Evolutionary conservation across 2,888 invertebrate species (phyloP).

Genomic region (Cheilosia vulpina): DNA sequence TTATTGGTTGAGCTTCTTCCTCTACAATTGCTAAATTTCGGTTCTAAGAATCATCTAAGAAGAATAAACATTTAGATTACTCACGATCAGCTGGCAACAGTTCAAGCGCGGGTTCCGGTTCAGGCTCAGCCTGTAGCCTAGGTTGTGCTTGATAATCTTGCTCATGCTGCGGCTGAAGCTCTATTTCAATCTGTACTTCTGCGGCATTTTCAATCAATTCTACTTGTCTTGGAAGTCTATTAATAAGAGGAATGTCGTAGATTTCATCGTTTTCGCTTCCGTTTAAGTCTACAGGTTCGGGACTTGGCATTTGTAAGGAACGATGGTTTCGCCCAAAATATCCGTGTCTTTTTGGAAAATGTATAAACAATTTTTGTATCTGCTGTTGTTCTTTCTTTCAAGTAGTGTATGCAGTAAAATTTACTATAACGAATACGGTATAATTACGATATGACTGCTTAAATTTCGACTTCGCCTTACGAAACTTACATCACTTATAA

Average conservation of each 20-base stretch:
- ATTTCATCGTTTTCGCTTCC: slow-evolving; percentile 51
- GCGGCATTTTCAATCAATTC: background rate
- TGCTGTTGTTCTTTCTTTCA: too few relatives aligned
- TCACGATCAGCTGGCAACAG: slow-evolving; percentile 30
- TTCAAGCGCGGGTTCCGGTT: background rate
- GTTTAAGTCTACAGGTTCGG: slow-evolving; percentile 35
- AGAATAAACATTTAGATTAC: background rate
- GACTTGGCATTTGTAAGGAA: slow-evolving; percentile 51
- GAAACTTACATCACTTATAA: too few relatives aligned
- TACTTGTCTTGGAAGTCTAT: slow-evolving; percentile 31
- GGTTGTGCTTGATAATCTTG: slow-evolving; percentile 26
- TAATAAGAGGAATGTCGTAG: slow-evolving; percentile 32
- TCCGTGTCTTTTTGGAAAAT: background rate
- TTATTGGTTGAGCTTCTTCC: slow-evolving; percentile 9
- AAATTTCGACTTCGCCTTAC: background rate
- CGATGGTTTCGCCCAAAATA: background rate
- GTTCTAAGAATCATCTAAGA: background rate
- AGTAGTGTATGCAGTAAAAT: too few relatives aligned
- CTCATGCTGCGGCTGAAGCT: slow-evolving; percentile 21
- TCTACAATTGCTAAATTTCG: background rate
- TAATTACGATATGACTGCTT: too few relatives aligned
- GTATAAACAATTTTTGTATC: too few relatives aligned
- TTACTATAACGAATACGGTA: too few relatives aligned
- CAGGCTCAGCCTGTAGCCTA: slow-evolving; percentile 7
- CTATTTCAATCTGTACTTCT: slow-evolving; percentile 23